These are phyloP conservation scores for Eubasilissa splendida DNA, from an alignment of 2,888 invertebrate species.

Conservation along the genomic window DNA sequence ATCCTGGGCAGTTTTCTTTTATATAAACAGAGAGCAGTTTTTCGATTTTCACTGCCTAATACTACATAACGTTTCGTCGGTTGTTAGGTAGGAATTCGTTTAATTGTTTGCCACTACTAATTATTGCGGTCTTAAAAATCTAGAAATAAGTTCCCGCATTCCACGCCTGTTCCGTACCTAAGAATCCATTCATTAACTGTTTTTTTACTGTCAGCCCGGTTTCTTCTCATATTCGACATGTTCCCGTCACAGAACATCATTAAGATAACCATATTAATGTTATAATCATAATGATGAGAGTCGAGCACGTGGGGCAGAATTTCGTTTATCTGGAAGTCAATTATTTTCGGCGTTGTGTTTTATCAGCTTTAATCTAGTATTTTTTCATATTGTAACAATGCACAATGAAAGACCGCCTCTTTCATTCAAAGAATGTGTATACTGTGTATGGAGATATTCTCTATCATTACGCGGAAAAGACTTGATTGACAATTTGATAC, in stretches of 20 bases:
- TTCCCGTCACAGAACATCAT: background rate
- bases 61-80: slow-evolving; percentile 13
- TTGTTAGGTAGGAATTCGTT: slow-evolving; percentile 53
- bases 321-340: too few species aligned
- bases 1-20: too few species aligned
- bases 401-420: background rate
- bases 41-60: too few species aligned
- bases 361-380: too few species aligned
- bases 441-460: background rate
- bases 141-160: slow-evolving; percentile 37
- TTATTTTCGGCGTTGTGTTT: too few species aligned
- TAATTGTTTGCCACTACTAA: slow-evolving; percentile 55
- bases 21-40: too few species aligned
- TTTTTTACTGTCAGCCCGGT: slow-evolving; percentile 3
- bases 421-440: background rate
- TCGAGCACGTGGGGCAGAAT: too few species aligned
- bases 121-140: slow-evolving; percentile 49
- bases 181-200: slow-evolving; percentile 41
- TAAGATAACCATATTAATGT: background rate
- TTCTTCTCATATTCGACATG: slow-evolving; percentile 16
- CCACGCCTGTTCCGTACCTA: background rate
- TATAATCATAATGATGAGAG: background rate
- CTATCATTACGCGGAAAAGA: too few species aligned
- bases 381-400: background rate
- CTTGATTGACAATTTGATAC: too few species aligned